Conservation (phyloP, 2,888 invertebrate genomes). For the Acronicta alni region DNA sequence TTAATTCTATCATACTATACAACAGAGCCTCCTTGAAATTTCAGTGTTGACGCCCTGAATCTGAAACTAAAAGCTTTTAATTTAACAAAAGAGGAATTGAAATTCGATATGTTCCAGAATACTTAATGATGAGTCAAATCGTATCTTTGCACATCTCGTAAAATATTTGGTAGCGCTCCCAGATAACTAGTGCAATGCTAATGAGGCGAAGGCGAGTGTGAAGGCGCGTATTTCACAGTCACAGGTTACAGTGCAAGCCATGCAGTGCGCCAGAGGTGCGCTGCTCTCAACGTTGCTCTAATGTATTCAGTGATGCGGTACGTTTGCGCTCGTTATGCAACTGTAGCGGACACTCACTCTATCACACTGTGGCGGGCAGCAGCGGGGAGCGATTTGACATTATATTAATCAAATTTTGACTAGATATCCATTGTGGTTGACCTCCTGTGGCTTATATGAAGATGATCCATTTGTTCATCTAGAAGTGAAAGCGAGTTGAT, state of each 20-base stretch:
- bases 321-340: slow-evolving; percentile 23
- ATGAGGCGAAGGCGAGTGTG: neutral
- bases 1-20: too few species aligned
- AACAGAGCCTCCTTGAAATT: too few species aligned
- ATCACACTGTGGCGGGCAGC: neutral
- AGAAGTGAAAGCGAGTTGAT: too few species aligned
- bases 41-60: too few species aligned
- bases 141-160: neutral
- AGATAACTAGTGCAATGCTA: slow-evolving; percentile 3
- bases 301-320: slow-evolving; percentile 29
- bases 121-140: too few species aligned
- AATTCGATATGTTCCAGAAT: too few species aligned
- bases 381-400: neutral
- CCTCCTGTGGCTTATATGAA: too few species aligned
- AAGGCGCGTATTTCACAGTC: slow-evolving; percentile 6
- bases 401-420: neutral
- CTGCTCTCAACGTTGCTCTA: slow-evolving; percentile 5
- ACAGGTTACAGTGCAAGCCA: slow-evolving; percentile 2
- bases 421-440: too few species aligned
- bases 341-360: slow-evolving; percentile 12
- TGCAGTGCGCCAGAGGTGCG: slow-evolving; percentile 5
- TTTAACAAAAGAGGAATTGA: too few species aligned
- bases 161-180: slow-evolving; percentile 3
- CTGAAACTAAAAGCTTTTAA: too few species aligned
- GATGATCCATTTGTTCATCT: too few species aligned